phyloP scores from a whole-genome alignment of 2,888 invertebrate species.

The Spodoptera picta region DNA sequence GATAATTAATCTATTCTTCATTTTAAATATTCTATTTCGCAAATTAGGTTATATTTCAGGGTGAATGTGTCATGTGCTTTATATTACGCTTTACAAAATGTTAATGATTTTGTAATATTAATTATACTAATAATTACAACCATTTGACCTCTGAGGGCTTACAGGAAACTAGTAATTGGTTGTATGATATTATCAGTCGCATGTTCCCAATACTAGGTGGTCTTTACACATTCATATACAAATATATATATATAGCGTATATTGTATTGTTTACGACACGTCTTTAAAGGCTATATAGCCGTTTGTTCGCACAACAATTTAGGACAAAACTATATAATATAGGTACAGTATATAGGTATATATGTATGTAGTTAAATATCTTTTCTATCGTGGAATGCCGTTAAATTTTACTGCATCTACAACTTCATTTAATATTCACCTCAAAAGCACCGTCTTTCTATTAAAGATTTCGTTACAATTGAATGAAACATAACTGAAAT shows the following conservation, averaged over 20 bases:
- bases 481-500: no score
- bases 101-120: not conserved
- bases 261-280: constrained; percentile 24
- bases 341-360: not conserved
- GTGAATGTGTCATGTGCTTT: no score
- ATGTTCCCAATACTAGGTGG: constrained; percentile 34
- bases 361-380: no score
- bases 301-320: constrained; percentile 9
- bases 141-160: constrained; percentile 16
- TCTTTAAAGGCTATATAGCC: not conserved
- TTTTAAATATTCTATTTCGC: no score
- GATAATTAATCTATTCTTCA: constrained; percentile 1
- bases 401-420: no score
- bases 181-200: constrained; percentile 37
- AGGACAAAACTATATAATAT: not conserved
- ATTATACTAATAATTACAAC: not conserved
- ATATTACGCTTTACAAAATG: no score
- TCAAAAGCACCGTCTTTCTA: no score
- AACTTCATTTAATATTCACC: no score
- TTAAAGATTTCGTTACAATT: no score
- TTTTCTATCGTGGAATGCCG: no score
- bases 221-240: constrained; percentile 10
- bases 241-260: constrained; percentile 1
- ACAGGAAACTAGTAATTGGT: constrained; percentile 8
- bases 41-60: no score